A percentile compares a stretch with the other conserved stretches of the same genome.
Evolutionary conservation across 2,797 vertebrate genomes (phyloP).

Genomic region (Dromococcyx pavoninus): DNA sequence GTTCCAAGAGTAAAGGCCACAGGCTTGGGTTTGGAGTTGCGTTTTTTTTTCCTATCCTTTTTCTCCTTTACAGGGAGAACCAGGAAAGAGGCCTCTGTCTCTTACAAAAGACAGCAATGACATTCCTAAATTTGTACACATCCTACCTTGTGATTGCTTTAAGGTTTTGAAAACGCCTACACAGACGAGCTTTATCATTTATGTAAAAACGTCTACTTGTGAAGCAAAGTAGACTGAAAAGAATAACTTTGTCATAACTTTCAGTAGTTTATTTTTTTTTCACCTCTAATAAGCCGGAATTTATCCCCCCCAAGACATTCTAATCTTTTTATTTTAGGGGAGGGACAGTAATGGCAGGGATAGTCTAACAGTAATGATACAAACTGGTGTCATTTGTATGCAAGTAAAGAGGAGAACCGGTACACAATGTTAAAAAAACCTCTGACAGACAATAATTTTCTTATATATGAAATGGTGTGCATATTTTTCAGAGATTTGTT

Average conservation of each 20-base stretch:
- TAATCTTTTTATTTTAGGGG: background rate
- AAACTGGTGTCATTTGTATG: background rate
- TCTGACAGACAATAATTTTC: background rate
- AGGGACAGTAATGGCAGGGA: background rate
- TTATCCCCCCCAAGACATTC: background rate
- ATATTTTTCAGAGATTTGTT: background rate
- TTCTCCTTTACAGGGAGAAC: background rate
- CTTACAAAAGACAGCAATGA: background rate
- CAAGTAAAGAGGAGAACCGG: background rate
- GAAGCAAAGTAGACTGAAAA: background rate
- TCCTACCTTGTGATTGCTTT: background rate
- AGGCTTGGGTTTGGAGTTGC: background rate
- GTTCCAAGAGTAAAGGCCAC: background rate
- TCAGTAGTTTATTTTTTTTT: background rate
- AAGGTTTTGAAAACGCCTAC: background rate
- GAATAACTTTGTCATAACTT: background rate
- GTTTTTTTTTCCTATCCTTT: background rate
- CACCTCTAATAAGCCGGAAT: background rate
- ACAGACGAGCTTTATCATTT: background rate
- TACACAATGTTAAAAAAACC: background rate
- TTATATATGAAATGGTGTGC: background rate
- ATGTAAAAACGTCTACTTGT: background rate
- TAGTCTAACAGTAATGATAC: background rate
- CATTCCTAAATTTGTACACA: background rate
- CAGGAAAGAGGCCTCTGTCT: background rate